Evolutionary conservation across 2,797 vertebrate species (phyloP), one percentile per base, ranked within the genome.

Genomic region (Sitta carolinensis): DNA sequence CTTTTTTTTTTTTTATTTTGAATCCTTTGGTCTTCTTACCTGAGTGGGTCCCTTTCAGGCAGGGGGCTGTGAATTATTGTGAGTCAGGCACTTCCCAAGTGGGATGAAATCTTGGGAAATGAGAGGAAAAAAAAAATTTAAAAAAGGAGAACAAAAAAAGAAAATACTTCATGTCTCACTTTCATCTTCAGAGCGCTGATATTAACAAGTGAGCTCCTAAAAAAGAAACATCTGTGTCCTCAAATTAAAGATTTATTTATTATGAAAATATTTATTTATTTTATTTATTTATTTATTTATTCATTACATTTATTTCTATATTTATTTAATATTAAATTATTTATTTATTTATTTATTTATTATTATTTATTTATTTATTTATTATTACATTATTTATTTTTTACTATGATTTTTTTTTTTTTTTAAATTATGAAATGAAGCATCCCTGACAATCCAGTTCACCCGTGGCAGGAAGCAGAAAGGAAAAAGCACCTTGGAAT

Each of bases 151-250:
- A 88, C 83, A 90, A 22, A 29, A 62, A 59, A 40, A 25, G 62
- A 45, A 66, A 95, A 84, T 83, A 80, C 92, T 97, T 95, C 66
- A 88, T 61, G 70, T 83, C 43, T 95, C 34, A 16, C 66, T 98
- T 97, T 97, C 88, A 96, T 97, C 96, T 96, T 83, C 70, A 34
- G 84, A 91, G 94, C 77, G 48, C 32, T 52, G 48, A 87, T 88
- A 91, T 95, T 95, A 82, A 94, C 95, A 89, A 94, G 86, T 55
- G 94, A 94, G 92, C 89, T 93, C 89, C 95, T 73, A 48, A 91
- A 95, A 95, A 95, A 95, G 75, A 59, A 89, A 79, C 92, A 96
- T 87, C 93, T 97, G 94, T 93, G 96, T 72, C 76, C 89, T n/a
- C 64, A 92, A 97, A 97, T 97, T 80, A 94, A 84, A 47, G 25